Conservation (phyloP, 2,113 vertebrate genomes). For the Pelecanoides urinatrix region DNA sequence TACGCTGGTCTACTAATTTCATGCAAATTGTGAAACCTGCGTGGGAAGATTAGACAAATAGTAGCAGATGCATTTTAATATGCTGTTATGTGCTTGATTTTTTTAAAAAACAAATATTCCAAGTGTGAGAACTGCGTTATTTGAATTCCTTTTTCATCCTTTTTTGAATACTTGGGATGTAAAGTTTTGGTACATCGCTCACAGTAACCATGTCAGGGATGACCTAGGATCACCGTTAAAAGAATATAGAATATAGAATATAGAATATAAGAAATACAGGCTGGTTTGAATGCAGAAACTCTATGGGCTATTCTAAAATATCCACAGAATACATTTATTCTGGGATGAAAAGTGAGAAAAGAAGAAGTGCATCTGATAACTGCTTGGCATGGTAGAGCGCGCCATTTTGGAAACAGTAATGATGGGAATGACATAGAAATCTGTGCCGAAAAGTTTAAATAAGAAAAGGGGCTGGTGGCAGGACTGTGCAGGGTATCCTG, state of each 20-base stretch:
- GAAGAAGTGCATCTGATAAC: not conserved
- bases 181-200: not conserved
- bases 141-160: not conserved
- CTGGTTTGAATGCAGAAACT: not conserved
- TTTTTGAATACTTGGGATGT: not conserved
- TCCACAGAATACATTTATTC: not conserved
- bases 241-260: too few relatives aligned
- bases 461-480: not conserved
- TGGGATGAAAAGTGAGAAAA: not conserved
- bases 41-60: not conserved
- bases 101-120: not conserved
- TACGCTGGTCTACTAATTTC: not conserved
- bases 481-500: not conserved
- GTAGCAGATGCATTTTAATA: constrained; percentile 6
- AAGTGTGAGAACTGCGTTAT: not conserved
- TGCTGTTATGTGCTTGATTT: not conserved
- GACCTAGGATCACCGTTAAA: not conserved
- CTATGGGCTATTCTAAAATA: not conserved
- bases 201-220: not conserved
- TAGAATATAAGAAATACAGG: not conserved
- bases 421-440: not conserved
- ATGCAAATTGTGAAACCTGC: not conserved
- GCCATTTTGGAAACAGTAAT: not conserved
- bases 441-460: not conserved
- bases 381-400: not conserved